Evolutionary conservation across 2,888 invertebrate species (phyloP).

Genomic region (Chrysotoxum bicinctum): DNA sequence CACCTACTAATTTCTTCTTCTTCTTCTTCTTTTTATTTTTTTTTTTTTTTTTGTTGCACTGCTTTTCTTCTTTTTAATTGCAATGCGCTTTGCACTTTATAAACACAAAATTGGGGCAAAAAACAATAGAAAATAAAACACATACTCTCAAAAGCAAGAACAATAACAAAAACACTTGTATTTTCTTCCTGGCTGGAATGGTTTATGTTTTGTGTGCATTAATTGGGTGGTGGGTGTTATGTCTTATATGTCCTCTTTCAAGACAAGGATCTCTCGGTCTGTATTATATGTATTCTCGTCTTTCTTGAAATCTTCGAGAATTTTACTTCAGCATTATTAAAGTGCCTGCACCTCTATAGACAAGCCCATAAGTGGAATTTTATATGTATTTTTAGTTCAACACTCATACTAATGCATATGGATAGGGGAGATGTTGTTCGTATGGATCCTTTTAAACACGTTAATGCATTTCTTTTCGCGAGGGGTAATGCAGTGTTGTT

Average conservation of each 20-base stretch:
- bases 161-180: slow-evolving; percentile 38
- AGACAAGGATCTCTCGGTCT: slow-evolving; percentile 48
- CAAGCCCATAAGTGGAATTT: slow-evolving; percentile 36
- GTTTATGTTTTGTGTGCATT: not conserved
- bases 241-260: not conserved
- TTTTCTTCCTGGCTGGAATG: slow-evolving; percentile 27
- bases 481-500: not conserved
- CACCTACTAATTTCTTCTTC: slow-evolving; percentile 15
- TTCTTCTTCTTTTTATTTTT: not conserved
- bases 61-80: slow-evolving; percentile 51
- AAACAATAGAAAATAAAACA: slow-evolving; percentile 27
- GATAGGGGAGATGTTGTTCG: not conserved
- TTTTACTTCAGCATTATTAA: slow-evolving; percentile 63
- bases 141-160: slow-evolving; percentile 33
- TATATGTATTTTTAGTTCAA: slow-evolving; percentile 4
- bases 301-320: slow-evolving; percentile 49
- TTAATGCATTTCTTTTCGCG: slow-evolving; percentile 13
- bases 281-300: slow-evolving; percentile 19
- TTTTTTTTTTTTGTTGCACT: slow-evolving; percentile 1
- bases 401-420: not conserved
- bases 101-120: slow-evolving; percentile 40
- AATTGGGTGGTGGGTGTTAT: not conserved
- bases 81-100: slow-evolving; percentile 66
- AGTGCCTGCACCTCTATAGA: slow-evolving; percentile 41
- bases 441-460: slow-evolving; percentile 23